Conservation (phyloP, 2,797 vertebrate genomes). For the Lagocephalus sceleratus region DNA sequence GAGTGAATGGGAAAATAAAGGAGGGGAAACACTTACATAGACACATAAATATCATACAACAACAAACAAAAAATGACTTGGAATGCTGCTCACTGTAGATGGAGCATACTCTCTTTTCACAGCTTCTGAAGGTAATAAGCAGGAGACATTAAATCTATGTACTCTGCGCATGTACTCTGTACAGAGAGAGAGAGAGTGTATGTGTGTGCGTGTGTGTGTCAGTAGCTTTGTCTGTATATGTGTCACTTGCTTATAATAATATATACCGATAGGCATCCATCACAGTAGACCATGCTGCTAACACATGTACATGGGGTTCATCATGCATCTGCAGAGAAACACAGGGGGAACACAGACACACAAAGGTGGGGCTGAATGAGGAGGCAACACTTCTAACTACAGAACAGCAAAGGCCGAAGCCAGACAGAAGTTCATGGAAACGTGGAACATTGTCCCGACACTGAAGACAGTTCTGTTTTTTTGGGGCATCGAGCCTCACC, state of each 20-base stretch:
- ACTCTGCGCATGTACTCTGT: slow-evolving; percentile 1
- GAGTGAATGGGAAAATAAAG: background rate
- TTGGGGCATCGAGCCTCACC: slow-evolving; percentile 23
- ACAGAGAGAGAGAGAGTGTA: background rate
- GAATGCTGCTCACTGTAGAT: slow-evolving; percentile 27
- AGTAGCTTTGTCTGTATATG: slow-evolving; percentile 2
- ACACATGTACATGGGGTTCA: slow-evolving; percentile 45
- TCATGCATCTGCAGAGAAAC: slow-evolving; percentile 68
- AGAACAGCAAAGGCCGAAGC: slow-evolving; percentile 63
- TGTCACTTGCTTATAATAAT: slow-evolving; percentile 24
- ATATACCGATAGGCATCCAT: slow-evolving; percentile 41
- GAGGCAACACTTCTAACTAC: slow-evolving; percentile 60
- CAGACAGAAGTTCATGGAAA: slow-evolving; percentile 63
- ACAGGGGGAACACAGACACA: slow-evolving; percentile 43
- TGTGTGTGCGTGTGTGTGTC: background rate
- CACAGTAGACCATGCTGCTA: slow-evolving; percentile 71
- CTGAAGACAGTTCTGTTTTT: slow-evolving; percentile 43
- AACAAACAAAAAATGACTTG: slow-evolving; percentile 47
- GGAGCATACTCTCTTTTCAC: slow-evolving; percentile 45
- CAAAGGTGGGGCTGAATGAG: slow-evolving; percentile 12
- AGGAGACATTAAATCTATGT: slow-evolving; percentile 18
- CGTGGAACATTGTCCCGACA: slow-evolving; percentile 48
- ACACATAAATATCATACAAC: slow-evolving; percentile 58
- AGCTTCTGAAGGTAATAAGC: slow-evolving; percentile 32
- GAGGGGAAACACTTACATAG: slow-evolving; percentile 49